Evolutionary conservation across 1,140 invertebrate species (phyloP), one percentile per base, ranked within the genome.

Genomic region (Geopemphigus sp.): DNA sequence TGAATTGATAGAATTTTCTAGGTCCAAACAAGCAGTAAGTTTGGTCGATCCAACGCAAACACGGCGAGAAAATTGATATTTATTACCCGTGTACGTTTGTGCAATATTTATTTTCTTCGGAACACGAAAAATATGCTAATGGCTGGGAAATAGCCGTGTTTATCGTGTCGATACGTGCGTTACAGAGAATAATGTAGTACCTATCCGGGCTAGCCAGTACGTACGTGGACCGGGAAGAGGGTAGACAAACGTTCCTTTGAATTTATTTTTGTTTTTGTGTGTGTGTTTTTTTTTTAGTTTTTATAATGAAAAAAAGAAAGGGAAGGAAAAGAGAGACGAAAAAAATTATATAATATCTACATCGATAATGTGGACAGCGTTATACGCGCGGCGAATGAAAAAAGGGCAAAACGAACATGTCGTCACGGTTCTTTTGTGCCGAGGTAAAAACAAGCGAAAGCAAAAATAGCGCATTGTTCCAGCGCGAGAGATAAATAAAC

Each of bases 121-220:
- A 61, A 61, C 32, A 39, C 26, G 5, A 15, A 64, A 32, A 39
- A 66, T 66, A 66, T 66, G 63, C 29, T 66, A 66, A 66, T 39
- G 19, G 19, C 19, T 19, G 63, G 32, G 10, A 39, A 29, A 66
- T n/a, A 24, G n/a, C 15, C 26, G 29, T 19, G 61, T 64, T n/a
- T 64, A 32, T 64, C 61, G 29, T n/a, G 61, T 17, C 32, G 32
- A 39, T 66, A 66, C 32, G 63, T 45, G 8, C 63, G 32, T 66
- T 39, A 66, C 63, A 66, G 63, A 66, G 63, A 66, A 66, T 66
- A 66, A 39, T 66, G 32, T 22, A 66, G 63, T 66, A 66, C 29
- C 0, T 29, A 29, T 26, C 24, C 10, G 59, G 59, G 24, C 59
- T 24, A 24, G 5, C 39, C 39, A 45, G 11, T 45, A 45, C 11